phyloP scores from a whole-genome alignment of 2,113 vertebrate genomes.

The Urocitellus parryii region DNA sequence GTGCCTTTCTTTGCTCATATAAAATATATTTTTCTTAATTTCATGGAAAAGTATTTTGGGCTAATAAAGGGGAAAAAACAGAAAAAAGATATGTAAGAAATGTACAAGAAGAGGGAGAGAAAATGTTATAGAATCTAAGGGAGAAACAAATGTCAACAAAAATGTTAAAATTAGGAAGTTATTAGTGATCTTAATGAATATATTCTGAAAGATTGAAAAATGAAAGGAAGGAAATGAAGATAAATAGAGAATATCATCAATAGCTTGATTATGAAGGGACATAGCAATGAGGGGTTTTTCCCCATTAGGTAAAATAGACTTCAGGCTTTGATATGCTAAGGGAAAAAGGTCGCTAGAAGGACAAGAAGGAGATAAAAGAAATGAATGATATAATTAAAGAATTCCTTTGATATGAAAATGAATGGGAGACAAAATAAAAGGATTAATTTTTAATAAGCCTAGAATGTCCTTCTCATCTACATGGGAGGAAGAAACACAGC shows the following conservation, averaged over 20 bases:
- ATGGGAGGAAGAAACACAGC: neutral
- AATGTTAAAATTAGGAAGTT: neutral
- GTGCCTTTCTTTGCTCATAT: slow-evolving; percentile 60
- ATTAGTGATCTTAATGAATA: slow-evolving; percentile 20
- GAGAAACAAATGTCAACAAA: neutral
- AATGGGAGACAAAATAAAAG: neutral
- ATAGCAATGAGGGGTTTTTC: neutral
- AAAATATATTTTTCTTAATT: neutral
- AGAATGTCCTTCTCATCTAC: neutral
- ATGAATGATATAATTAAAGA: slow-evolving; percentile 4
- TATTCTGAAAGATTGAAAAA: neutral
- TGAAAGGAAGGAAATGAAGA: neutral
- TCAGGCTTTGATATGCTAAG: neutral
- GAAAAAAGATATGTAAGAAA: neutral
- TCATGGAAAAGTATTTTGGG: slow-evolving; percentile 32
- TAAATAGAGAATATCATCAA: neutral
- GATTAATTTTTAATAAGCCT: neutral
- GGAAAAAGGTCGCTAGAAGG: neutral
- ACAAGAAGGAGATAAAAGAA: neutral
- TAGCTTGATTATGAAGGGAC: neutral
- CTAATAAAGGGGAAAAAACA: neutral
- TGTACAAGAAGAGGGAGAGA: neutral
- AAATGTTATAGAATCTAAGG: neutral
- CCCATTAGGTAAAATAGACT: neutral
- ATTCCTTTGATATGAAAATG: slow-evolving; percentile 18